Conservation (phyloP, 1,140 invertebrate genomes). For the Aricia agestis region DNA sequence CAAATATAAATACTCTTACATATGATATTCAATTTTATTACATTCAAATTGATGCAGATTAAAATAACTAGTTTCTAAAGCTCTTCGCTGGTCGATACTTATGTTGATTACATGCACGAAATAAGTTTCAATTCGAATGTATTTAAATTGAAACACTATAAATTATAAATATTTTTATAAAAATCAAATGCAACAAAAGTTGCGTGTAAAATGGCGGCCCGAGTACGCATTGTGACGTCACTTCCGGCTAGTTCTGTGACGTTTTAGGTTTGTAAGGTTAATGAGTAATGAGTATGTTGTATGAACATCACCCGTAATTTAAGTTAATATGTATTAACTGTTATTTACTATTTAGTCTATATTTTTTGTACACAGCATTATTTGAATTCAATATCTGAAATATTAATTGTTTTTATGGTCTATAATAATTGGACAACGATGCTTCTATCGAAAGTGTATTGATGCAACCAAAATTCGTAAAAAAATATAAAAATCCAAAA, state of each 20-base stretch:
- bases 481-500: background rate
- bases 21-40: background rate
- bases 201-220: slow-evolving; percentile 23
- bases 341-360: slow-evolving; percentile 10
- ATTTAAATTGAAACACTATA: slow-evolving; percentile 3
- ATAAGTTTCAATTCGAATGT: background rate
- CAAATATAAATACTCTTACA: background rate
- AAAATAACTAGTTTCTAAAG: background rate
- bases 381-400: background rate
- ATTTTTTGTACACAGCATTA: slow-evolving; percentile 13
- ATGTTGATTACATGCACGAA: background rate
- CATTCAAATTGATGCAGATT: background rate
- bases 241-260: slow-evolving; percentile 35
- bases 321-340: slow-evolving; percentile 13
- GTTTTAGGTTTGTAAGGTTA: slow-evolving; percentile 32
- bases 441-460: slow-evolving; percentile 12
- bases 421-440: slow-evolving; percentile 10
- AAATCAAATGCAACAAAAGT: background rate
- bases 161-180: slow-evolving; percentile 1
- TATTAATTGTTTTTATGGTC: background rate
- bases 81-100: background rate
- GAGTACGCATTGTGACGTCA: slow-evolving; percentile 9
- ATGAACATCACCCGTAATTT: slow-evolving; percentile 20
- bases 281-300: slow-evolving; percentile 19
- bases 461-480: slow-evolving; percentile 8